phyloP scores from a whole-genome alignment of 2,113 vertebrate species.

The Lampris megalopsis region DNA sequence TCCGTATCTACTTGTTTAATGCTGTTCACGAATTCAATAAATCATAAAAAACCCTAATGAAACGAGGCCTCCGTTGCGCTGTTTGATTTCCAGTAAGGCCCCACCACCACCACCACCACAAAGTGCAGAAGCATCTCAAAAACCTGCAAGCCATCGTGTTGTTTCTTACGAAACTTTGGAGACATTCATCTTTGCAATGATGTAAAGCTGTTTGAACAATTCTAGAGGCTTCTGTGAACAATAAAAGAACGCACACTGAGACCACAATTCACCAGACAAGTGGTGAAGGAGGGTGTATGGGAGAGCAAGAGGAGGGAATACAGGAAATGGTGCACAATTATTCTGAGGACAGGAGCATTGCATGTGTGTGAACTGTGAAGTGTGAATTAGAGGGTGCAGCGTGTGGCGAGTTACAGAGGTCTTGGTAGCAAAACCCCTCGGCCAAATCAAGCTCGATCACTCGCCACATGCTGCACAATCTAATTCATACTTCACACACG shows the following conservation, averaged over 20 bases:
- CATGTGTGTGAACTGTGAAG: conserved; percentile 4
- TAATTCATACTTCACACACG: too few relatives aligned
- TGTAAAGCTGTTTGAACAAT: conserved; percentile 31
- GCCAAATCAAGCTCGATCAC: too few relatives aligned
- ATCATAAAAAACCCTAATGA: conserved; percentile 9
- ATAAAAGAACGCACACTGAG: conserved; percentile 31
- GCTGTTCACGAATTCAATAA: conserved; percentile 8
- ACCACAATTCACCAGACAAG: conserved; percentile 37
- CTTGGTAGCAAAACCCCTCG: too few relatives aligned
- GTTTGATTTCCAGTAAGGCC: conserved; percentile 18
- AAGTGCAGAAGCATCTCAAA: neutral
- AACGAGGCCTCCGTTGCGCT: neutral
- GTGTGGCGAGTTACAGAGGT: too few relatives aligned
- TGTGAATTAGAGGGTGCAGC: too few relatives aligned
- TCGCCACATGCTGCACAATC: too few relatives aligned
- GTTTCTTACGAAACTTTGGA: conserved; percentile 25
- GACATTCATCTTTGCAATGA: conserved; percentile 4
- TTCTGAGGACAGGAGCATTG: conserved; percentile 17
- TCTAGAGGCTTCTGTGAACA: conserved; percentile 37
- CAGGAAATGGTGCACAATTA: conserved; percentile 41
- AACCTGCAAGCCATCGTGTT: neutral
- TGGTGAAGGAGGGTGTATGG: conserved; percentile 17
- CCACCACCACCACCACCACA: too few relatives aligned
- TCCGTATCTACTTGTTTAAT: neutral
- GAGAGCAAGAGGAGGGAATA: conserved; percentile 19